phyloP scores from a whole-genome alignment of 1,140 invertebrate species.

The Drosophila simulans region DNA sequence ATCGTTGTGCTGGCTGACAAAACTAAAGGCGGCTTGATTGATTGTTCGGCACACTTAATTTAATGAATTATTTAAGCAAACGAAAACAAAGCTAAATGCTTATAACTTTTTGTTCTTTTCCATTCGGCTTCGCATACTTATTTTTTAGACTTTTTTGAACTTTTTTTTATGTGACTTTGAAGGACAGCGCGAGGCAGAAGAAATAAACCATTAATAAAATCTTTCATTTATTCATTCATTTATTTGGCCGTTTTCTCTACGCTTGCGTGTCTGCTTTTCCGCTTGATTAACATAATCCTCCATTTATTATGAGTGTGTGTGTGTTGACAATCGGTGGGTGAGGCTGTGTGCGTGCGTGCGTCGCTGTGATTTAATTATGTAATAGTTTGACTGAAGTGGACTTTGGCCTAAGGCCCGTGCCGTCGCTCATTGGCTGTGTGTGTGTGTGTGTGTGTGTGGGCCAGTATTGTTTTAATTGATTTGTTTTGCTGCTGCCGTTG shows the following conservation, averaged over 20 bases:
- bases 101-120: conserved; percentile 56
- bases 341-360: conserved; percentile 30
- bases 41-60: conserved; percentile 79
- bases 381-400: conserved; percentile 82
- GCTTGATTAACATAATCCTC: conserved; percentile 83
- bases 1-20: conserved; percentile 49
- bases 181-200: conserved; percentile 21
- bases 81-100: conserved; percentile 59
- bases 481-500: conserved; percentile 62
- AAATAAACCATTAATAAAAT: conserved; percentile 80
- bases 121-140: conserved; percentile 27
- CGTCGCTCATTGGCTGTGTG: conserved; percentile 6
- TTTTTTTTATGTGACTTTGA: conserved; percentile 21
- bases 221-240: conserved; percentile 81
- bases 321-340: neutral
- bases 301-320: conserved; percentile 71
- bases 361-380: conserved; percentile 80
- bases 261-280: conserved; percentile 75
- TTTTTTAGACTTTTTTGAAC: conserved; percentile 49
- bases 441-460: conserved; percentile 10
- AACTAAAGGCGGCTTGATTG: conserved; percentile 76
- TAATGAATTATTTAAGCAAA: conserved; percentile 81
- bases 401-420: conserved; percentile 60
- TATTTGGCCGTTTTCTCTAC: conserved; percentile 48
- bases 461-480: conserved; percentile 73